Evolutionary conservation across 2,113 vertebrate genomes (phyloP), one percentile per base, ranked within the genome.

Genomic region (Ophthalmolycus amberensis): DNA sequence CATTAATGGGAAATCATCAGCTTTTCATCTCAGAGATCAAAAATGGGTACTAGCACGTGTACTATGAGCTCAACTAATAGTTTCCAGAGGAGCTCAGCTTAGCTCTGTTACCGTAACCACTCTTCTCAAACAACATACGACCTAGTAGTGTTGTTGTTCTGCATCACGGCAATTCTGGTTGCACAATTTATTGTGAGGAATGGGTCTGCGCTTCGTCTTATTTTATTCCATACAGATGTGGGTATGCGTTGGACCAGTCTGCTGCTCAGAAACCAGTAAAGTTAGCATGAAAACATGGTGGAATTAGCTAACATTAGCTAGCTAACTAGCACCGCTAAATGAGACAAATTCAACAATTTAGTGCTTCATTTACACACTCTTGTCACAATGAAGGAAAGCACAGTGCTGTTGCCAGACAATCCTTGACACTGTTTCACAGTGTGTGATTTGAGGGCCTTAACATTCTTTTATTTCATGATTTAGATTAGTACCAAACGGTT

Each of bases 1-100:
- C 80, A 66, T 87, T 87, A 87, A 84, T 88, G 29, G 73, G 85
- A 91, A 90, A 66, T 71, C 38, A 82, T 82, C 60, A 67, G 72
- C 27, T 82, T 79, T 87, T 86, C 32, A 72, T 85, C n/a, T 76
- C 27, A 71, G 12, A 74, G 29, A 72, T 83, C 4, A 78, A 74
- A 75, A 81, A 71, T n/a, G 18, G 27, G 58, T 63, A 58, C 2
- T 4, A 37, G 29, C 52, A 29, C 5, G 5, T 82, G 37, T 77
- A 76, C 56, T 54, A 15, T 68, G 44, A 85, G 38, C 73, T 74
- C 58, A 77, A 9, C 14, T 83, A 75, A 82, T 68, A 50, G 63
- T 84, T 91, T 90, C 88, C 88, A 92, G 60, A 72, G 14, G 42
- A 38, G n/a, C 48, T 9, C 15, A 25, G 16, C 12, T 60, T 25